Conservation (phyloP, 2,113 vertebrate genomes). For the Pithys albifrons region DNA sequence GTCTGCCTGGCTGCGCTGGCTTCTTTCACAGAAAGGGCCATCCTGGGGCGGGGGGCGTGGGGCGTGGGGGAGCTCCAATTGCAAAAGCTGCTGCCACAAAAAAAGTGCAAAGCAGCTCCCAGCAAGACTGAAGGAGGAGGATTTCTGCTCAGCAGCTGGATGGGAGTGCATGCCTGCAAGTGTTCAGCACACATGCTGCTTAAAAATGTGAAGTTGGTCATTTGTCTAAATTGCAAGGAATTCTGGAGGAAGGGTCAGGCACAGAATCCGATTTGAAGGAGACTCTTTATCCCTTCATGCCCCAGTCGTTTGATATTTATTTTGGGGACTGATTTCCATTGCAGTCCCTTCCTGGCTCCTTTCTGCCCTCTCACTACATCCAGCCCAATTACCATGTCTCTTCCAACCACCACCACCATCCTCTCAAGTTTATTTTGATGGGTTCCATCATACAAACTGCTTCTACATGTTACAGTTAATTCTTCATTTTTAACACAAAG, state of each 20-base stretch:
- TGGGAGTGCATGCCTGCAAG: neutral
- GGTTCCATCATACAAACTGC: neutral
- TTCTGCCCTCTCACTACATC: neutral
- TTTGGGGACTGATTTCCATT: neutral
- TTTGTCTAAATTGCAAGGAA: conserved; percentile 15
- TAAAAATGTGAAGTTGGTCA: neutral
- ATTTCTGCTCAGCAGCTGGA: conserved; percentile 34
- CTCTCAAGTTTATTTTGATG: neutral
- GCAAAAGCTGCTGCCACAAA: conserved; percentile 25
- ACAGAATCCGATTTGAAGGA: neutral
- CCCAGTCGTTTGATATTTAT: neutral
- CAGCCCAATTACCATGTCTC: neutral
- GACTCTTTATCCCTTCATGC: neutral
- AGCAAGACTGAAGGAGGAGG: neutral
- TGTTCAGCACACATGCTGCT: conserved; percentile 3
- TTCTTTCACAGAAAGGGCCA: conserved; percentile 22
- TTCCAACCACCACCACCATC: neutral
- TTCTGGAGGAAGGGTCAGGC: neutral
- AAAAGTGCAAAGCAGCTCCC: neutral
- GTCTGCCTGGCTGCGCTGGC: neutral
- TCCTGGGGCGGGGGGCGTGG: neutral
- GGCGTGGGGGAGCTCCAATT: neutral
- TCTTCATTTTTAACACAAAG: neutral
- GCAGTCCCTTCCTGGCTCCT: neutral
- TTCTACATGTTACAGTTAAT: neutral